Evolutionary conservation across 2,888 invertebrate genomes (phyloP), one percentile per base, ranked within the genome.

Genomic region (Cecidostiba fungosa): DNA sequence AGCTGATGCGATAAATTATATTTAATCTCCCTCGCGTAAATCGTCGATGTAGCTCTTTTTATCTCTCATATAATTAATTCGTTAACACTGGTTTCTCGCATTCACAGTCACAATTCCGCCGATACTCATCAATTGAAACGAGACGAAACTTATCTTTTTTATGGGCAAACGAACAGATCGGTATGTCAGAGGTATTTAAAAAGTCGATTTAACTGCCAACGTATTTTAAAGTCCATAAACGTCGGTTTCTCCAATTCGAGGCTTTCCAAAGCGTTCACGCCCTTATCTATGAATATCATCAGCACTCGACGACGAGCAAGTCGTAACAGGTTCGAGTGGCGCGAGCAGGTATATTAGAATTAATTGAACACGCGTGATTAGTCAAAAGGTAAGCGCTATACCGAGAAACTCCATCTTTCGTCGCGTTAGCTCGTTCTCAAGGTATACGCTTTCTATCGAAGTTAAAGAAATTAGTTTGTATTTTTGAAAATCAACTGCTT

Each of bases 341-440:
- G 19, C 19, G 16, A 19, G 50, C 73, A 78, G 50, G 78, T 54
- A 78, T 85, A 83, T 70, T 70, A 62, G 69, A 83, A 79, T 83
- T 86, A 83, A 83, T 86, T 86, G 59, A 79, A 74, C 70, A 79
- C 54, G 62, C 62, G 36, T 79, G 85, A 86, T 86, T 83, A 79
- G 79, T 83, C 66, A 47, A 79, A 72, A 39, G 50, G 70, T 62
- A 79, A 66, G 62, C 73, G 80, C 86, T 84, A n/a, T n/a, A 86
- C 83, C 23, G 85, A 79, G 85, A 85, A 85, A n/a, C n/a, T 66
- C 72, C 23, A 84, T 77, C 19, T 77, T 76, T 82, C 10, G 10
- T 62, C 36, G 12, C 14, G 10, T 16, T 47, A 26, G 59, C 54
- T 69, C 43, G 16, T 50, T 85, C 70, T 78, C 39, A 47, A 32